phyloP scores from a whole-genome alignment of 2,113 vertebrate species.

The Setophaga kirtlandii region DNA sequence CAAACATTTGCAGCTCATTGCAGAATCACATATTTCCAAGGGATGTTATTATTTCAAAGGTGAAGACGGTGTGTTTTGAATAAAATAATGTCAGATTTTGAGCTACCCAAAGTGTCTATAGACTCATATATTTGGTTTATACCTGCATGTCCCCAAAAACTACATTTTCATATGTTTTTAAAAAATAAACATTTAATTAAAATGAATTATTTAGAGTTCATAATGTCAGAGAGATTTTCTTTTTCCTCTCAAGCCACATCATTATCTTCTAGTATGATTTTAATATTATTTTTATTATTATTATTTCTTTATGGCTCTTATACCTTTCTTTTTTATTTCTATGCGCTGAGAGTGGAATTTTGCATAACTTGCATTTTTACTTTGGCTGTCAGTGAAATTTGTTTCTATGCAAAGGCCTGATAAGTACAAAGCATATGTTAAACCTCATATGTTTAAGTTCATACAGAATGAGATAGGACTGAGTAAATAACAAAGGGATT shows the following conservation, averaged over 20 bases:
- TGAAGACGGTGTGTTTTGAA: not conserved
- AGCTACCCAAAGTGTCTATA: not conserved
- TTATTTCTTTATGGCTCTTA: not conserved
- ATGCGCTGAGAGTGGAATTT: not conserved
- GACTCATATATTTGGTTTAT: not conserved
- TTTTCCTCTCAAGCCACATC: not conserved
- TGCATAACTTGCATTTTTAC: not conserved
- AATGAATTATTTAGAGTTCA: not conserved
- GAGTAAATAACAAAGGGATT: not conserved
- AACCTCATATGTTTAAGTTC: not conserved
- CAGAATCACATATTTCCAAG: not conserved
- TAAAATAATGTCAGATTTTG: not conserved
- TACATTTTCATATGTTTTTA: not conserved
- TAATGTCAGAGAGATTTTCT: not conserved
- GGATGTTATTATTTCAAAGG: not conserved
- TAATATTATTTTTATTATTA: not conserved
- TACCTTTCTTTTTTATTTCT: not conserved
- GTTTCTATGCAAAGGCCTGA: not conserved
- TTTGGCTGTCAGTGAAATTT: not conserved
- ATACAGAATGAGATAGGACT: not conserved
- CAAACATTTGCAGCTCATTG: not conserved
- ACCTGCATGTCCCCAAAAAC: not conserved
- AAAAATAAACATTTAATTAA: not conserved
- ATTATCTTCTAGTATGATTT: not conserved
- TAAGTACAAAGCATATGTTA: not conserved